phyloP scores from a whole-genome alignment of 2,888 invertebrate genomes.

The Choreutis nemorana region DNA sequence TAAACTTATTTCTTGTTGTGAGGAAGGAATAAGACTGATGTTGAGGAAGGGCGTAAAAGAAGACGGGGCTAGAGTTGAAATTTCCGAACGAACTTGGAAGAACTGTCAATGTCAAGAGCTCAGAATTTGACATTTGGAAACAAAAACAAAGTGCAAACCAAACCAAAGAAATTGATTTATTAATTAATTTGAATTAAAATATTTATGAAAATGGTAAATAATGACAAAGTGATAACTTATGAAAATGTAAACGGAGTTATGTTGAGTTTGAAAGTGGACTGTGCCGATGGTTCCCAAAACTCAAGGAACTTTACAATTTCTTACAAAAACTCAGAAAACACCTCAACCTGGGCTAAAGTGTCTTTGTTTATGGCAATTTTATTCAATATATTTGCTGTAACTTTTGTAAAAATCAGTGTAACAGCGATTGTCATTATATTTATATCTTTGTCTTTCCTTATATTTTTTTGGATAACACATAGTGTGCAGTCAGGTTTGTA shows the following conservation, averaged over 20 bases:
- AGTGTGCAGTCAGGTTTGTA: conserved; percentile 49
- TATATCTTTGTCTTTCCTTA: conserved; percentile 34
- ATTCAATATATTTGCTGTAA: conserved; percentile 36
- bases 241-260: conserved; percentile 50
- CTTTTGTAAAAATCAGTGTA: conserved; percentile 37
- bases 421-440: conserved; percentile 33
- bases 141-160: no score
- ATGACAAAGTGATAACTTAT: conserved; percentile 14
- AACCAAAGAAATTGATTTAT: no score
- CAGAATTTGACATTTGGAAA: no score
- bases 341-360: conserved; percentile 28
- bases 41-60: no score
- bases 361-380: conserved; percentile 36
- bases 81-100: no score
- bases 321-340: conserved; percentile 32
- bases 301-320: conserved; percentile 42
- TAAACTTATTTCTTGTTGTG: no score
- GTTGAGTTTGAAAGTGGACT: conserved; percentile 29
- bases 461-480: conserved; percentile 51
- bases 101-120: no score
- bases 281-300: conserved; percentile 26
- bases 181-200: no score
- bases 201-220: conserved; percentile 13
- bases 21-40: no score
- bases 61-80: no score